phyloP scores from a whole-genome alignment of 2,888 invertebrate species.

The Chrysolina oricalcia region DNA sequence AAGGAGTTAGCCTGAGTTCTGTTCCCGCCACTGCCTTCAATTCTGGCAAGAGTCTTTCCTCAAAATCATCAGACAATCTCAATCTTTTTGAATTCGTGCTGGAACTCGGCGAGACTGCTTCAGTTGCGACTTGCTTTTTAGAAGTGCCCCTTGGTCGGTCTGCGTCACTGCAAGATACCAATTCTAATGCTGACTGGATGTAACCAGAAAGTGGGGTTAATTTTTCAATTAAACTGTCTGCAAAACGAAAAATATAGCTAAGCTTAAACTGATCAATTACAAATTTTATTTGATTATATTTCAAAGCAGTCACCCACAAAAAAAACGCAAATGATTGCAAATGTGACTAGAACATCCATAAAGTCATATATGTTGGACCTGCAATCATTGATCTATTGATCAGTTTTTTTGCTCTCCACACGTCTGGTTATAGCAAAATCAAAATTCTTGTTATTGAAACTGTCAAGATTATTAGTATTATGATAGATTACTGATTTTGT shows the following conservation, averaged over 20 bases:
- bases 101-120: conserved; percentile 44
- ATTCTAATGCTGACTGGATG: conserved; percentile 87
- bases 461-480: too few species aligned
- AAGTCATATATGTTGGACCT: too few species aligned
- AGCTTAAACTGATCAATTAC: too few species aligned
- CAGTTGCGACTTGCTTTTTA: conserved; percentile 58
- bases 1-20: conserved; percentile 83
- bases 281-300: too few species aligned
- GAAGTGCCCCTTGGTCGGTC: conserved; percentile 78
- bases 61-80: conserved; percentile 75
- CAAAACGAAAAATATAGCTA: conserved; percentile 50
- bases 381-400: too few species aligned
- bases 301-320: background rate
- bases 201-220: conserved; percentile 83
- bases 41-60: conserved; percentile 86
- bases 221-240: conserved; percentile 75
- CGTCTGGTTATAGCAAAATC: too few species aligned
- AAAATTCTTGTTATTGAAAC: too few species aligned
- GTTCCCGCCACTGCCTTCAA: conserved; percentile 88
- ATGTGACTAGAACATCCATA: background rate
- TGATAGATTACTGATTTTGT: too few species aligned
- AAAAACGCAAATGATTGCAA: too few species aligned
- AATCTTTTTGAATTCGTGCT: conserved; percentile 64
- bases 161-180: conserved; percentile 81
- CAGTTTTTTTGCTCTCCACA: too few species aligned